Base-by-base conservation (phyloP, 2,888 invertebrate genomes). In the Drosophila helvetica region DNA sequence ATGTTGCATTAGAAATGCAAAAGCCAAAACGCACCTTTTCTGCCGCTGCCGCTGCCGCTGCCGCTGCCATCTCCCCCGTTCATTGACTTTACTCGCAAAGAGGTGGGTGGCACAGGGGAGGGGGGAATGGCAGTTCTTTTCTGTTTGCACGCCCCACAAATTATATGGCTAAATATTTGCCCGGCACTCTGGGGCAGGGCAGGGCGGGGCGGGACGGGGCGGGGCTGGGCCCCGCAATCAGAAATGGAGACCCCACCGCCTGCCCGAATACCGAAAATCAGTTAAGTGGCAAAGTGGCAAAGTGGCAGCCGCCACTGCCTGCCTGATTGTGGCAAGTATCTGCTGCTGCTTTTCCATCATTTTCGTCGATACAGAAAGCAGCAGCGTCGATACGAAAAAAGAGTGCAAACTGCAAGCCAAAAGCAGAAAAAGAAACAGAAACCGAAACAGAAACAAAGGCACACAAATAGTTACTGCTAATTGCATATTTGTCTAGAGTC, bases 1-100 rank as follows among this genome's bases (percentile, higher is more conserved):
- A 84, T 89, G 88, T 88, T 90, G 15, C 87, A 90, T 90, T 89
- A 82, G 89, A 86, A 89, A 89, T 89, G 89, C 89, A 89, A 89
- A 38, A 38, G 2, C 15, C 38, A 38, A 38, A 38, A 90, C 90
- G 89, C 90, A 89, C 89, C 89, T 89, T 89, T n/a, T n/a, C n/a
- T 77, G 63, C 88, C 17, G 46, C 45, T 55, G 61, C 30, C 12
- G 30, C 30, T 30, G 30, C 25, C 25, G 46, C 45, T 55, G 61
- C 30, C 12, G 30, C 30, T 30, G 30, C 25, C 25, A n/a, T n/a
- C n/a, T n/a, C 25, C 8, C 2, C 25, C 25, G 25, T 25, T 25
- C 25, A 25, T 25, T 25, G 25, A 25, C 25, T 25, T 25, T 2
- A 8, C 25, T 25, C 2, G 8, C 25, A 7, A 2, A 1, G 0